Evolutionary conservation across 1,140 invertebrate species (phyloP), one percentile per base, ranked within the genome.

Genomic region (Brachionus rotundiformis): DNA sequence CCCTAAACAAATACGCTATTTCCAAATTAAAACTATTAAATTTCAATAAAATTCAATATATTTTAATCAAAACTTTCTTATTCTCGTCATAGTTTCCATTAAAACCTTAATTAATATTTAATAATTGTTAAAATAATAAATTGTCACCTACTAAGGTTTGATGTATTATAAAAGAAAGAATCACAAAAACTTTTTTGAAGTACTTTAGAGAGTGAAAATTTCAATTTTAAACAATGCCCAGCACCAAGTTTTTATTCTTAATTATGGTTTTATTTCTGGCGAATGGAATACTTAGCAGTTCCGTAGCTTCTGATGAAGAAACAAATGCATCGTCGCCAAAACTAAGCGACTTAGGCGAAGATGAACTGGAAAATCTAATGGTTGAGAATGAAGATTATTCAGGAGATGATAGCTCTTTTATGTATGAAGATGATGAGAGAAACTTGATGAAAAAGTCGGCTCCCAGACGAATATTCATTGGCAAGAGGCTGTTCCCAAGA

Each of bases 381-480:
- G n/a, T 19, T 23, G 47, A 54, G 8, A 54, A 44, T 11, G 68
- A 73, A 10, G 19, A 73, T 10, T 41, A 44, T 41, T 2, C 36
- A 25, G 68, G 36, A 2, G 23, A 73, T 44, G 29, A 73, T 73
- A 23, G 11, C 23, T 13, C 16, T 3, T 41, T 25, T 7, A 10
- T 11, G 7, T 23, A 44, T 25, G 23, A 11, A 5, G 19, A 27
- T 25, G 39, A 44, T 19, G 31, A 71, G 16, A 71, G n/a, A 2
- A 39, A 39, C 3, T 25, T 73, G 19, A 25, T 25, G 23, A 79
- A 79, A 41, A 54, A 23, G n/a, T 79, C 76, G 25, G 76, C 76
- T 10, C 76, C 76, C 10, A 79, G 76, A 23, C 76, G 76, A 7
- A 79, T 79, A 27, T 79, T 79, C 19, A 79, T 79, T 49, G 76